phyloP scores from a whole-genome alignment of 2,113 vertebrate species.

The Actenoides hombroni region DNA sequence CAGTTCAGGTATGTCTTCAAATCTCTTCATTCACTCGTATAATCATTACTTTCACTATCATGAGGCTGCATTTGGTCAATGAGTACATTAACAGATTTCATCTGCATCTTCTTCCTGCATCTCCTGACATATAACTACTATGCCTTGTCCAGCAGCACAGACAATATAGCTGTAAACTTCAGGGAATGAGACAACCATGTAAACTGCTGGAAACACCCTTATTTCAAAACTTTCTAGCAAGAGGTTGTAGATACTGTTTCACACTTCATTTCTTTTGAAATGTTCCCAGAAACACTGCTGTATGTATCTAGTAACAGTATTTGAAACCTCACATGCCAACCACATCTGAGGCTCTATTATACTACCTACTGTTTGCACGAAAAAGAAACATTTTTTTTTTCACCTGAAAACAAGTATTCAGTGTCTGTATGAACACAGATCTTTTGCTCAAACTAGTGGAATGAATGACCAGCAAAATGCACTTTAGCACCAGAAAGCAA shows the following conservation, averaged over 20 bases:
- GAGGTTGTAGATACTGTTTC: slow-evolving; percentile 28
- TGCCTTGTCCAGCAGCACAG: neutral
- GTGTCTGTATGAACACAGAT: neutral
- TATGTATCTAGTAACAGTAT: neutral
- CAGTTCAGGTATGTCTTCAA: neutral
- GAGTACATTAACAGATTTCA: neutral
- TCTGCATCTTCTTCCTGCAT: neutral
- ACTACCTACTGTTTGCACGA: neutral
- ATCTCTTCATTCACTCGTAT: neutral
- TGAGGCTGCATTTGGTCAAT: neutral
- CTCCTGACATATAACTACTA: neutral
- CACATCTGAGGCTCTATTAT: neutral
- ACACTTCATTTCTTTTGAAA: slow-evolving; percentile 48
- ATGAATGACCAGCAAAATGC: slow-evolving; percentile 19
- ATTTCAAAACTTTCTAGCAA: slow-evolving; percentile 23
- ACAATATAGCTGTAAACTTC: neutral
- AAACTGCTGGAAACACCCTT: slow-evolving; percentile 15
- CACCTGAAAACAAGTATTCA: slow-evolving; percentile 19
- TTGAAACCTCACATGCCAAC: neutral
- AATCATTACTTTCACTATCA: neutral
- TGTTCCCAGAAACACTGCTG: slow-evolving; percentile 26
- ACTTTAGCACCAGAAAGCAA: neutral
- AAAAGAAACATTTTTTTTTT: neutral
- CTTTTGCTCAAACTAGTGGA: slow-evolving; percentile 14
- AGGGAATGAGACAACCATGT: neutral